These are phyloP conservation scores for Acrobasis suavella DNA, from an alignment of 2,888 invertebrate genomes.

Conservation along the genomic window DNA sequence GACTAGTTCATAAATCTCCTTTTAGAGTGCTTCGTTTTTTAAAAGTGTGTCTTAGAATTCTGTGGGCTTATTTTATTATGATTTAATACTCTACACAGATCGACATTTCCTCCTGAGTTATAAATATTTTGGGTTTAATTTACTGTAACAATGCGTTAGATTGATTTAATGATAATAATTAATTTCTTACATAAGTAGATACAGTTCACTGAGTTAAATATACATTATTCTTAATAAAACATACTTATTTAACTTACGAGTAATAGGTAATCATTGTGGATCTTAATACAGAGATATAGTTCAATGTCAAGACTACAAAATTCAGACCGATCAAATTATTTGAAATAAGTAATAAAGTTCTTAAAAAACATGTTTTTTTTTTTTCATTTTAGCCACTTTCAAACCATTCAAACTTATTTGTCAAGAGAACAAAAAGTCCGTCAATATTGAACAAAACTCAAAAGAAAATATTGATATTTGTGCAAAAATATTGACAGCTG, in stretches of 20 bases:
- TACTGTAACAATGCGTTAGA: background rate
- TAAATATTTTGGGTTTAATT: conserved; percentile 21
- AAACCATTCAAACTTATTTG: conserved; percentile 12
- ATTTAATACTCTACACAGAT: conserved; percentile 37
- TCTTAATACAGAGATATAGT: too few species aligned
- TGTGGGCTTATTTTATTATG: conserved; percentile 40
- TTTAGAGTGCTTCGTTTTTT: conserved; percentile 47
- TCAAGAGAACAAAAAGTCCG: conserved; percentile 4
- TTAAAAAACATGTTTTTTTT: background rate
- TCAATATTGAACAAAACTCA: conserved; percentile 11
- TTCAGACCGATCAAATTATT: background rate
- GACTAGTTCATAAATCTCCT: conserved; percentile 62
- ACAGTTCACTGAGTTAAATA: background rate
- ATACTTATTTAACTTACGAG: too few species aligned
- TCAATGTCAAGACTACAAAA: too few species aligned
- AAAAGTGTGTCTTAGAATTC: conserved; percentile 41
- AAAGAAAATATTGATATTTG: conserved; percentile 24
- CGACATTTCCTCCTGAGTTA: conserved; percentile 29
- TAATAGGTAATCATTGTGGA: too few species aligned
- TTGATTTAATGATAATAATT: conserved; percentile 2
- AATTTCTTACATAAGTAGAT: background rate
- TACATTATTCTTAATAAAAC: too few species aligned
- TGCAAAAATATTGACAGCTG: conserved; percentile 13
- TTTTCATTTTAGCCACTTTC: background rate
- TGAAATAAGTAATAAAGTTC: background rate